Percentiles rank a stretch among this genome's conserved stretches.
These are phyloP conservation scores for Novumbra hubbsi DNA, from an alignment of 2,797 vertebrate genomes.

Conservation along the genomic window DNA sequence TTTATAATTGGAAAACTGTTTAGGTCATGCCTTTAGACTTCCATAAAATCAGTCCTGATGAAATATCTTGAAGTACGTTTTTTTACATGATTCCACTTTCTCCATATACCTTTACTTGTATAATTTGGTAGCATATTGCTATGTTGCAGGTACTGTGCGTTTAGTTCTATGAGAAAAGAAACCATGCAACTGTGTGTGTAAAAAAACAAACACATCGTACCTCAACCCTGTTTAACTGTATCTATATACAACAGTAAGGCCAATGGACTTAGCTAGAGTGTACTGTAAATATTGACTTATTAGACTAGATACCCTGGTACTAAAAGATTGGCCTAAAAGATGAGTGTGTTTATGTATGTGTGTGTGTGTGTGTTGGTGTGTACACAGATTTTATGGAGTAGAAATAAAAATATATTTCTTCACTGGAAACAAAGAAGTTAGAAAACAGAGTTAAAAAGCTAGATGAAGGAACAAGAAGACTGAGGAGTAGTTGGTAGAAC, in stretches of 20 bases:
- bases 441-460: slow-evolving; percentile 5
- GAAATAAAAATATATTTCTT: slow-evolving; percentile 13
- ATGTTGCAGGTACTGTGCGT: not conserved
- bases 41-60: not conserved
- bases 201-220: slow-evolving; percentile 5
- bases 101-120: not conserved
- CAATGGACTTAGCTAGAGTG: not conserved
- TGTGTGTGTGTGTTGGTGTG: not conserved
- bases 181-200: slow-evolving; percentile 7
- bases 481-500: not conserved
- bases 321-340: slow-evolving; percentile 14
- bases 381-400: not conserved
- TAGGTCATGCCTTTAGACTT: not conserved
- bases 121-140: not conserved
- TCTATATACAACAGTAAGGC: slow-evolving; percentile 3
- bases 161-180: not conserved
- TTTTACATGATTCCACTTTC: not conserved
- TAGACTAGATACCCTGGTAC: slow-evolving; percentile 5
- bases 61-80: not conserved
- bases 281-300: slow-evolving; percentile 26
- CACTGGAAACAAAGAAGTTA: not conserved
- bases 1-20: not conserved
- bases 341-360: not conserved
- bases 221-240: not conserved
- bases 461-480: not conserved